A percentile compares a stretch with the other conserved stretches of the same genome.
These are phyloP conservation scores for Pollimyrus isidori DNA, from an alignment of 2,113 vertebrate species.

Conservation along the genomic window DNA sequence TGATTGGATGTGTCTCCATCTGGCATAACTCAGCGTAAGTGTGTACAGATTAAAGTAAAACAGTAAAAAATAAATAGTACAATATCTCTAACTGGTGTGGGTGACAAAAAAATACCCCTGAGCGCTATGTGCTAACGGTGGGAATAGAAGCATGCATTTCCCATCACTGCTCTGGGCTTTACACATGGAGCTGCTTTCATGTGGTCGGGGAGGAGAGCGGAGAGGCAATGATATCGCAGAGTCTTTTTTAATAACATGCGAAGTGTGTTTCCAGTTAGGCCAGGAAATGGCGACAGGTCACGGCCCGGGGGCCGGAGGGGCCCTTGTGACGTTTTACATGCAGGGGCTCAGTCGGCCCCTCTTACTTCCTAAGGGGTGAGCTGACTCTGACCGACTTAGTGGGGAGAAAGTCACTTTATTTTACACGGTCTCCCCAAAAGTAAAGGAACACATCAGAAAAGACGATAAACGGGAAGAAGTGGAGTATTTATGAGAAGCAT, in stretches of 20 bases:
- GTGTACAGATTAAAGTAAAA: not conserved
- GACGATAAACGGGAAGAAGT: not conserved
- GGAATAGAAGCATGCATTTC: not conserved
- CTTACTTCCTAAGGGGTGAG: not conserved
- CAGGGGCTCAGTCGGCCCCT: not conserved
- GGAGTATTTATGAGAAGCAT: not conserved
- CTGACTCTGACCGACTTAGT: not conserved
- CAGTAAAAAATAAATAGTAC: not conserved
- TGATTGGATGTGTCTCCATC: not conserved
- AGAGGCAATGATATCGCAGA: not conserved
- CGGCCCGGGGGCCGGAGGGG: not conserved
- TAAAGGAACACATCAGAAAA: not conserved
- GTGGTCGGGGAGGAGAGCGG: not conserved
- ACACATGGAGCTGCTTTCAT: slow-evolving; percentile 4
- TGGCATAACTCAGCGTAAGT: not conserved
- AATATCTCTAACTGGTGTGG: not conserved
- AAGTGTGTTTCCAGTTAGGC: slow-evolving; percentile 16
- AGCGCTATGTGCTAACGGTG: not conserved
- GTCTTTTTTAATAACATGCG: not conserved
- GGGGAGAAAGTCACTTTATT: not conserved
- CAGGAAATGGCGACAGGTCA: slow-evolving; percentile 5
- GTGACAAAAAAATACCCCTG: not conserved
- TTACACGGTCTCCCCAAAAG: not conserved
- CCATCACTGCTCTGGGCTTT: not conserved
- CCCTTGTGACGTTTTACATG: not conserved